phyloP scores from a whole-genome alignment of 2,888 invertebrate species.

The Eurytoma californica region DNA sequence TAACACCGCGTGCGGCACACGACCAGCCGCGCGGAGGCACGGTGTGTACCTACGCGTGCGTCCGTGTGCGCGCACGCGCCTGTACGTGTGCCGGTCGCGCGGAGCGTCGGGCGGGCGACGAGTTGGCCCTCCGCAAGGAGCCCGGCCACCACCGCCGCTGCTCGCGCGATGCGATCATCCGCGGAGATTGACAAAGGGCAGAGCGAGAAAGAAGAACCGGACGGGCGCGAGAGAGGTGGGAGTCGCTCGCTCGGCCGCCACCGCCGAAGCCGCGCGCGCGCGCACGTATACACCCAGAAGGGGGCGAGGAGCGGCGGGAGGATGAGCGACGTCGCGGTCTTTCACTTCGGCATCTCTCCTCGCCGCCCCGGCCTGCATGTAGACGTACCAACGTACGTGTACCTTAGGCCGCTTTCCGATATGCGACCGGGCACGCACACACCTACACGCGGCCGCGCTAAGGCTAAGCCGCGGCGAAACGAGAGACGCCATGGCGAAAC shows the following conservation, averaged over 20 bases:
- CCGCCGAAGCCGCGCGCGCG: no score
- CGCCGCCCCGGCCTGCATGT: background rate
- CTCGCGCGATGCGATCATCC: slow-evolving; percentile 19
- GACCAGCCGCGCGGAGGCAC: background rate
- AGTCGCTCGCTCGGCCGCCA: background rate
- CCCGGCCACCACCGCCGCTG: no score
- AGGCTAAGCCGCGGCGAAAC: slow-evolving; percentile 8
- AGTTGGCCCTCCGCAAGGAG: no score
- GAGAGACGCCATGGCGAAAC: slow-evolving; percentile 40
- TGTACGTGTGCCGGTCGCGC: no score
- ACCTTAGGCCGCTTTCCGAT: slow-evolving; percentile 31
- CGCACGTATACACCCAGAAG: no score
- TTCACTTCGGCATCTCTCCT: slow-evolving; percentile 31
- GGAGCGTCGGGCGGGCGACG: no score
- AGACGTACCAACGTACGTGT: background rate
- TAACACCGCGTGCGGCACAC: slow-evolving; percentile 20
- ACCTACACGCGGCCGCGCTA: no score
- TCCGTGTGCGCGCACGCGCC: no score
- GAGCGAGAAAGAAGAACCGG: slow-evolving; percentile 23
- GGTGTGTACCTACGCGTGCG: no score
- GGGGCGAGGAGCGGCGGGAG: background rate
- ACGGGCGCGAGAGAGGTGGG: slow-evolving; percentile 10
- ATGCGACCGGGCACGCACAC: slow-evolving; percentile 11
- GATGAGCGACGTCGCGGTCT: slow-evolving; percentile 31
- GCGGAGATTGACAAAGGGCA: slow-evolving; percentile 32